Conservation (phyloP, 2,797 vertebrate genomes). For the Spizella passerina region DNA sequence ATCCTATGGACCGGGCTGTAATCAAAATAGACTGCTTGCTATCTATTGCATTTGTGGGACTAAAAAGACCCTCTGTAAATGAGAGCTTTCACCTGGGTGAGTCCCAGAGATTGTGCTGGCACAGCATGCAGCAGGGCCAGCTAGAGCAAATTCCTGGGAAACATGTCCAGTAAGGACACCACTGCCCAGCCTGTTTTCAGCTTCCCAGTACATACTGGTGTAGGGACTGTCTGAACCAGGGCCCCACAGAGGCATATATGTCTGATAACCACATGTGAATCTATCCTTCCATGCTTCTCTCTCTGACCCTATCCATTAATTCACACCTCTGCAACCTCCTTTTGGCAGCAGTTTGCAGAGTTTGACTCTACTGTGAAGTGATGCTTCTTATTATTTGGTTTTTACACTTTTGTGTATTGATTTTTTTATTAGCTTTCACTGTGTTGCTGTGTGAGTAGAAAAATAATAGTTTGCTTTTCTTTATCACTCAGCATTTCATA, state of each 20-base stretch:
- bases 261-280: neutral
- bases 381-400: neutral
- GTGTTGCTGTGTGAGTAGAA: neutral
- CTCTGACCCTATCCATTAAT: neutral
- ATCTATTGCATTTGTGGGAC: neutral
- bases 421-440: neutral
- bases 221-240: neutral
- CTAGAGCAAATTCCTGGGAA: neutral
- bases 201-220: neutral
- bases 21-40: neutral
- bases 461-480: neutral
- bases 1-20: neutral
- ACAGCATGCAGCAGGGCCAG: neutral
- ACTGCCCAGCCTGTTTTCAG: neutral
- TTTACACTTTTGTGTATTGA: neutral
- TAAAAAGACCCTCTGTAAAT: neutral
- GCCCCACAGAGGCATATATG: neutral
- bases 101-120: neutral
- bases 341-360: neutral
- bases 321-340: neutral
- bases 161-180: neutral
- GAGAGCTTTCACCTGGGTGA: neutral
- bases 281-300: neutral
- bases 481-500: neutral
- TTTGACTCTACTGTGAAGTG: neutral